phyloP scores from a whole-genome alignment of 2,888 invertebrate genomes.

The Papilio demoleus region DNA sequence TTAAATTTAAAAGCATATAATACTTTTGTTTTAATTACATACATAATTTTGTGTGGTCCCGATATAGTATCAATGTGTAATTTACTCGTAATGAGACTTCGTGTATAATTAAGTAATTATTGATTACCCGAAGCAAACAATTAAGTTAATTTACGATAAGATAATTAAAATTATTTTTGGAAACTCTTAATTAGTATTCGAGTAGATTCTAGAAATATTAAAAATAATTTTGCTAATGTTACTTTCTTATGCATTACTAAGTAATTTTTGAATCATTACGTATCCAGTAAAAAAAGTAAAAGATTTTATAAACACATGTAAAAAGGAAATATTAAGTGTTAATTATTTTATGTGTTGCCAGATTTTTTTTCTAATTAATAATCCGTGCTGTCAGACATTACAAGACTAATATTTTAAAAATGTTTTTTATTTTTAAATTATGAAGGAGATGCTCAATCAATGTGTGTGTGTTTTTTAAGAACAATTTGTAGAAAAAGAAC shows the following conservation, averaged over 20 bases:
- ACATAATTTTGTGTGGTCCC: background rate
- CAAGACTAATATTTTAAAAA: too few relatives aligned
- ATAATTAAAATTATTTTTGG: slow-evolving; percentile 17
- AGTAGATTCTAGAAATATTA: background rate
- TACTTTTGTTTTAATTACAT: background rate
- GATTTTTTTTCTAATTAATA: background rate
- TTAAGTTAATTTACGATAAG: slow-evolving; percentile 16
- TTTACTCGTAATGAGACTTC: slow-evolving; percentile 6
- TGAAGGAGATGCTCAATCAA: too few relatives aligned
- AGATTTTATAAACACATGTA: slow-evolving; percentile 17
- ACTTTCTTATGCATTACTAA: too few relatives aligned
- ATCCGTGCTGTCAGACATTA: background rate
- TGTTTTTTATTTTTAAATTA: too few relatives aligned
- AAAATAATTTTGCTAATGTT: background rate
- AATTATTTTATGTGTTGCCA: slow-evolving; percentile 7
- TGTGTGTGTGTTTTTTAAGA: too few relatives aligned
- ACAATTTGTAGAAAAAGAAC: too few relatives aligned
- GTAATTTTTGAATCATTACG: too few relatives aligned
- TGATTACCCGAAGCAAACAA: slow-evolving; percentile 6
- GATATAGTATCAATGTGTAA: slow-evolving; percentile 19
- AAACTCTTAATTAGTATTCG: background rate
- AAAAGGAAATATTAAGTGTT: background rate
- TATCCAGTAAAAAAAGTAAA: too few relatives aligned
- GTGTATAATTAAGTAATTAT: slow-evolving; percentile 12
- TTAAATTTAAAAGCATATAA: background rate